Evolutionary conservation across 2,797 vertebrate species (phyloP).

Genomic region (Lepus townsendii): DNA sequence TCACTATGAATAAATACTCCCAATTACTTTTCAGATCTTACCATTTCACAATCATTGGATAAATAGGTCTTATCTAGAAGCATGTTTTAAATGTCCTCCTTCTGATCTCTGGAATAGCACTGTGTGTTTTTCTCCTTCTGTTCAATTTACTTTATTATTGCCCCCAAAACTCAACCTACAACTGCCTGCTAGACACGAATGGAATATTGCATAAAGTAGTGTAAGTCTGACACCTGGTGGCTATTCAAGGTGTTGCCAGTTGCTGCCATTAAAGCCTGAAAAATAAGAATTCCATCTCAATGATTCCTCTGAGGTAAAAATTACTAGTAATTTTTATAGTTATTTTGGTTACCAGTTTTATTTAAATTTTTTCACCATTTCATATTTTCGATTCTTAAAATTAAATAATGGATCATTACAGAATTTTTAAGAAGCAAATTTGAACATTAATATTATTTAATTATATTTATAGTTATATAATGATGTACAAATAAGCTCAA

Average conservation of each 20-base stretch:
- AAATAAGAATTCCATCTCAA: background rate
- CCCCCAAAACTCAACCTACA: background rate
- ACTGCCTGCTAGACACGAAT: rapidly evolving
- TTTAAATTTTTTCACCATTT: background rate
- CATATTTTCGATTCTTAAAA: background rate
- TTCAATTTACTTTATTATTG: background rate
- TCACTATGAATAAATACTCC: slow-evolving; percentile 10
- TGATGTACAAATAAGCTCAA: background rate
- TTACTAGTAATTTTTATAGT: background rate
- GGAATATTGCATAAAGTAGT: background rate
- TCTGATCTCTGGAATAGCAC: background rate
- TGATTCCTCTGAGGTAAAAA: background rate
- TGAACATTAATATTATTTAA: slow-evolving; percentile 51
- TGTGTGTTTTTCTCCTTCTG: background rate
- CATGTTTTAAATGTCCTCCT: background rate
- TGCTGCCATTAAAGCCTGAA: background rate
- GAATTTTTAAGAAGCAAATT: slow-evolving; percentile 20
- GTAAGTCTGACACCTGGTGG: slow-evolving; percentile 71
- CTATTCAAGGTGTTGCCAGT: background rate
- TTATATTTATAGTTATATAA: background rate
- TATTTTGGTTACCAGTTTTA: background rate
- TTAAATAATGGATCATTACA: background rate
- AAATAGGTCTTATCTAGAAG: slow-evolving; percentile 17
- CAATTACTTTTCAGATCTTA: slow-evolving; percentile 28
- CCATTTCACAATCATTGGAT: background rate